These are phyloP conservation scores for Scolanthus callimorphus DNA, from an alignment of 92 coral and sea anemone genomes.

Conservation along the genomic window DNA sequence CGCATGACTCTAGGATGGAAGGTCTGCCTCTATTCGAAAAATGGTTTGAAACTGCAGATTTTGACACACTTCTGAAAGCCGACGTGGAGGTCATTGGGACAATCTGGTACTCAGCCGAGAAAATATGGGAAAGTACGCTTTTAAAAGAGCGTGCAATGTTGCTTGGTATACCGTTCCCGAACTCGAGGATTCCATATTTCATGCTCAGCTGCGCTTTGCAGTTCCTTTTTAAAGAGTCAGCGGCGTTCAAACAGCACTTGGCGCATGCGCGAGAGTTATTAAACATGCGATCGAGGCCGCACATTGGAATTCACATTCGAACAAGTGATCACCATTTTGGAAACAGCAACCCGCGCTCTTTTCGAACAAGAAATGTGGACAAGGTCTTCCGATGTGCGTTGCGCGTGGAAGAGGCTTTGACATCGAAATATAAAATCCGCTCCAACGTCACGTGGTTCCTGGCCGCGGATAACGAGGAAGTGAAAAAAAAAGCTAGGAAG, in stretches of 20 bases:
- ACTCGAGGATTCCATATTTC: not conserved
- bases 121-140: conserved; percentile 22
- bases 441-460: conserved; percentile 28
- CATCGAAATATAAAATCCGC: not conserved
- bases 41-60: conserved; percentile 15
- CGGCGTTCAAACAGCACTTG: conserved; percentile 6
- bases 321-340: too few species aligned
- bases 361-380: conserved; percentile 19
- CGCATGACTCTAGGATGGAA: too few species aligned
- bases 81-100: conserved; percentile 33
- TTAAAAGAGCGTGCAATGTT: conserved; percentile 13
- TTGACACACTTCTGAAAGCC: conserved; percentile 3
- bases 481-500: conserved; percentile 14
- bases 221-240: conserved; percentile 24
- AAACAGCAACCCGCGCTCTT: conserved; percentile 30
- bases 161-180: conserved; percentile 19
- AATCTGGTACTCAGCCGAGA: conserved; percentile 27
- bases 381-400: conserved; percentile 17
- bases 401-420: conserved; percentile 1
- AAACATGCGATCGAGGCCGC: conserved; percentile 5
- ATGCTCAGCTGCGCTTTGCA: too few species aligned
- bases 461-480: conserved; percentile 25
- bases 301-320: too few species aligned
- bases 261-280: conserved; percentile 7
- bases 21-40: conserved; percentile 1